These are phyloP conservation scores for Drosophila parthenogenetica DNA, from an alignment of 2,888 invertebrate genomes.

Conservation along the genomic window DNA sequence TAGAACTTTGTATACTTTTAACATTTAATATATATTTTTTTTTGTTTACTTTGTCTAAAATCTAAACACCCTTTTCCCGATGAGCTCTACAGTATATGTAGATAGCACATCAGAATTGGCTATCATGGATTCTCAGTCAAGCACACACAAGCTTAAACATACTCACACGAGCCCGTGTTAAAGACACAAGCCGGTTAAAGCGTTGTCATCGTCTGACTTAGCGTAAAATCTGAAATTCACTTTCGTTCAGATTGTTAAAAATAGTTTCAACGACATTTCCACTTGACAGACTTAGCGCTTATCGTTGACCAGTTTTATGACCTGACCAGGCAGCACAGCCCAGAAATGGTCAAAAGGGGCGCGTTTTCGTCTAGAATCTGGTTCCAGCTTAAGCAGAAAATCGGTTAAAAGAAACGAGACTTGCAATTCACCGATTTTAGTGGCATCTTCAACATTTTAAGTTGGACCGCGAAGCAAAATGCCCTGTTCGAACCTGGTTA, in stretches of 20 bases:
- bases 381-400: conserved; percentile 7
- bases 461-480: background rate
- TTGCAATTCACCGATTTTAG: conserved; percentile 38
- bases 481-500: conserved; percentile 11
- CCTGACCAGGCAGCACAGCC: conserved; percentile 37
- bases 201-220: conserved; percentile 22
- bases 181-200: conserved; percentile 42
- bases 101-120: conserved; percentile 43
- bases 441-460: conserved; percentile 18
- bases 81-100: background rate
- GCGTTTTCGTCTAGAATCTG: conserved; percentile 20
- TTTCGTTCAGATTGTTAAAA: conserved; percentile 70
- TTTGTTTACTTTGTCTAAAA: no score
- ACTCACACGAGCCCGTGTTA: background rate
- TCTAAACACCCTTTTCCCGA: conserved; percentile 23
- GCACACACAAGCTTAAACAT: conserved; percentile 18
- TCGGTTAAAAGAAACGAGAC: conserved; percentile 24
- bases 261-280: conserved; percentile 61
- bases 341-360: conserved; percentile 42
- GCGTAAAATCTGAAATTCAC: conserved; percentile 68
- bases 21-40: no score
- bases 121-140: conserved; percentile 42
- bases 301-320: conserved; percentile 24
- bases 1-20: no score
- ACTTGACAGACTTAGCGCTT: conserved; percentile 42